These are phyloP conservation scores for Harpalus rufipes DNA, from an alignment of 2,888 invertebrate species.

Conservation along the genomic window DNA sequence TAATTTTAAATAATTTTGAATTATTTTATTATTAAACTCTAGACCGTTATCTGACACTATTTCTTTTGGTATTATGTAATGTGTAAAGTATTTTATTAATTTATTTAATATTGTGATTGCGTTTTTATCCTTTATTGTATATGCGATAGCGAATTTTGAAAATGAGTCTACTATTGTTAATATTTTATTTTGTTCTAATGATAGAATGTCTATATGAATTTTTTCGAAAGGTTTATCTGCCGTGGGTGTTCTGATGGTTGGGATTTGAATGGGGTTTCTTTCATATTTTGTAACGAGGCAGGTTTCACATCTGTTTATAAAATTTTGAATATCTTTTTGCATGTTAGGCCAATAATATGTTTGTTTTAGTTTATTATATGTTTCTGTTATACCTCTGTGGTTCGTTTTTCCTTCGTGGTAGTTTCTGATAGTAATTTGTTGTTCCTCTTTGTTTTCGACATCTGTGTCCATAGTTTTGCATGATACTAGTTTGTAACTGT, in stretches of 20 bases:
- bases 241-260: conserved; percentile 39
- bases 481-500: conserved; percentile 38
- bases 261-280: conserved; percentile 67
- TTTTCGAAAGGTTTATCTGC: too few relatives aligned
- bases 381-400: conserved; percentile 68
- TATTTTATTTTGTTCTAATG: conserved; percentile 67
- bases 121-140: too few relatives aligned
- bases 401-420: conserved; percentile 69
- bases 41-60: too few relatives aligned
- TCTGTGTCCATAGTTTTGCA: conserved; percentile 44
- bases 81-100: too few relatives aligned
- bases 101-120: too few relatives aligned
- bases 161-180: conserved; percentile 69
- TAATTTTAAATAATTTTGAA: too few relatives aligned
- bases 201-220: too few relatives aligned
- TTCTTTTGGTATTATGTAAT: too few relatives aligned
- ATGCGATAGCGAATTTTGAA: too few relatives aligned
- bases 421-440: conserved; percentile 57
- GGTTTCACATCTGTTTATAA: conserved; percentile 67
- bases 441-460: conserved; percentile 65
- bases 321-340: conserved; percentile 67
- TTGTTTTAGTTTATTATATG: conserved; percentile 65
- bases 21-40: too few relatives aligned
- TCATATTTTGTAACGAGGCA: conserved; percentile 69
- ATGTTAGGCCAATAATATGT: conserved; percentile 69